A percentile compares a stretch with the other conserved stretches of the same genome.
Conservation (phyloP, 2,888 invertebrate genomes). For the Lumbricus terrestris region DNA sequence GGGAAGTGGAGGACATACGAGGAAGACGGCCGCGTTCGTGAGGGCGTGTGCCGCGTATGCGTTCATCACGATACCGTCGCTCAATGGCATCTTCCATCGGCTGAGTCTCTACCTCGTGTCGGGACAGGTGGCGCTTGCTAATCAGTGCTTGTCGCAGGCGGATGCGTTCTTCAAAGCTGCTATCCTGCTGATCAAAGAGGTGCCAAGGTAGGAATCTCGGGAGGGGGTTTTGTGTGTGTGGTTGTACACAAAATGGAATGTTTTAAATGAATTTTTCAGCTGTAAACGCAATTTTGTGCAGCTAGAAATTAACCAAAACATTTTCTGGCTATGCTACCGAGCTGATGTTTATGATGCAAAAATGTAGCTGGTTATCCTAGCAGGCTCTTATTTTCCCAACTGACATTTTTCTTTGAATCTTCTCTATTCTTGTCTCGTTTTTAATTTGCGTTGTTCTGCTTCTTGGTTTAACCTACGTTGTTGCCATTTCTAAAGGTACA, state of each 20-base stretch:
- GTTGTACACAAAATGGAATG: too few species aligned
- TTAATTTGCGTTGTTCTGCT: neutral
- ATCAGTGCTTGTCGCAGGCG: slow-evolving; percentile 89
- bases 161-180: slow-evolving; percentile 92
- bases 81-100: slow-evolving; percentile 73
- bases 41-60: slow-evolving; percentile 88
- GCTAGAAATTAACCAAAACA: too few species aligned
- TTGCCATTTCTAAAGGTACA: slow-evolving; percentile 48
- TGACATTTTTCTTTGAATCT: neutral
- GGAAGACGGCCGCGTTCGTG: slow-evolving; percentile 66
- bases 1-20: slow-evolving; percentile 69
- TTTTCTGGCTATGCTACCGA: too few species aligned
- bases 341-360: too few species aligned
- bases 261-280: too few species aligned
- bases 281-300: too few species aligned
- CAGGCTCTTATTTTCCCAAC: neutral
- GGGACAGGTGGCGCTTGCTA: slow-evolving; percentile 83
- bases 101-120: slow-evolving; percentile 82
- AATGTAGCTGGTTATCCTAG: too few species aligned
- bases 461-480: neutral
- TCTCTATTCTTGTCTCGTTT: neutral
- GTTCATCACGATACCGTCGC: slow-evolving; percentile 94
- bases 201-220: slow-evolving; percentile 64
- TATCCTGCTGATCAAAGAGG: slow-evolving; percentile 73
- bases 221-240: neutral